These are phyloP conservation scores for Bombus vancouverensis DNA, from an alignment of 1,140 invertebrate genomes.

Conservation along the genomic window DNA sequence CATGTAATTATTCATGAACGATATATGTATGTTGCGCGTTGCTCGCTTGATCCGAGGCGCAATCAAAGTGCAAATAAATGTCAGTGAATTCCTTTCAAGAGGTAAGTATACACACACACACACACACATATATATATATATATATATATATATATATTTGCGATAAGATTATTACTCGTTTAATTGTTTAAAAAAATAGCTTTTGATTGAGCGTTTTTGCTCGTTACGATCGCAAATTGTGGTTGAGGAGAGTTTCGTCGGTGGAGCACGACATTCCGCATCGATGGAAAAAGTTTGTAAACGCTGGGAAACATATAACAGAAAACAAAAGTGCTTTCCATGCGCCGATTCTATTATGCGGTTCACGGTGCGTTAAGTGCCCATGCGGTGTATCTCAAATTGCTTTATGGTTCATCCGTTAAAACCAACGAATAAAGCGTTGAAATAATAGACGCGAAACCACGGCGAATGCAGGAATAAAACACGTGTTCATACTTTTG, in stretches of 20 bases:
- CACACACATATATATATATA: too few species aligned
- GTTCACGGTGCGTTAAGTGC: slow-evolving; percentile 21
- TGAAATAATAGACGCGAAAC: slow-evolving; percentile 37
- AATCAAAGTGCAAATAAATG: slow-evolving; percentile 36
- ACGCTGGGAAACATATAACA: background rate
- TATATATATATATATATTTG: background rate
- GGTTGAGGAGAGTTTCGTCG: background rate
- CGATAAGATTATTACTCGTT: background rate
- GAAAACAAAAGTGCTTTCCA: slow-evolving; percentile 7
- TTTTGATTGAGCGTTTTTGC: background rate
- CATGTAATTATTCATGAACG: slow-evolving; percentile 75
- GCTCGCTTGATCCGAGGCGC: slow-evolving; percentile 7
- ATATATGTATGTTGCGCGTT: background rate
- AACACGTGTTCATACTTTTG: slow-evolving; percentile 23
- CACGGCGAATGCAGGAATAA: background rate
- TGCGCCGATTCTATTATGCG: slow-evolving; percentile 27
- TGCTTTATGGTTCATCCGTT: slow-evolving; percentile 45
- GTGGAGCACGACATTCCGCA: background rate
- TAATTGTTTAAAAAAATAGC: background rate
- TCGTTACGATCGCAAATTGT: background rate
- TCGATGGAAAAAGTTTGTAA: background rate
- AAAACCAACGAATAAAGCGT: slow-evolving; percentile 24
- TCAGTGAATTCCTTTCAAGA: slow-evolving; percentile 14
- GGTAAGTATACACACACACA: background rate
- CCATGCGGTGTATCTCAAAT: slow-evolving; percentile 24